Evolutionary conservation across 2,113 vertebrate genomes (phyloP), one percentile per base, ranked within the genome.

Genomic region (Anolis carolinensis): DNA sequence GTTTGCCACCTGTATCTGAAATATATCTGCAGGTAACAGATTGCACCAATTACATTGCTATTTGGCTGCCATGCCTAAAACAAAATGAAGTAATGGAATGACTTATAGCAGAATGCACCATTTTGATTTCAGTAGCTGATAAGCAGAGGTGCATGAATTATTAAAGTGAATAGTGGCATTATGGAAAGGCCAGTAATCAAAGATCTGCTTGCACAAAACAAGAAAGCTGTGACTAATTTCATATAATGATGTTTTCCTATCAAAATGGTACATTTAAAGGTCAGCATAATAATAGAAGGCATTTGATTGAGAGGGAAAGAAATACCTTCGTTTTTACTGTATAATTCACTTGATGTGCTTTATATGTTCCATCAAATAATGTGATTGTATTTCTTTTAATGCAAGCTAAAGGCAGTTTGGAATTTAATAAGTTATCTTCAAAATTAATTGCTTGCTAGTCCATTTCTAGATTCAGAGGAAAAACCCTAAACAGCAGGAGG

Each of bases 11-110:
- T 93, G 55, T 32, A 48, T 93, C 89, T 94, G 77, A 86, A 4
- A 36, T 48, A 9, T 84, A 91, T 93, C 90, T 95, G 90, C 93
- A 93, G 96, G 95, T 93, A 95, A 92, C 89, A 94, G 90, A 95
- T 94, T 93, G 92, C 62, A 92, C 88, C 91, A 95, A 93, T 96
- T 95, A 95, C 39, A 71, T 82, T 92, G 84, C 86, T 87, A 87
- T 90, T 94, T 90, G 85, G 83, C 87, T 90, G 88, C 82, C 73
- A 1, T 87, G 83, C 88, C 94, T 94, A 92, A 94, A 95, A 94
- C 89, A 91, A 93, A 96, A 93, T 89, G 88, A 88, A 94, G 87
- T 81, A 79, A 32, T 79, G 84, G 80, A 48, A 91, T 93, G 93
- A 94, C 94, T 95, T 95, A 94, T 89, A 91, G 86, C 74, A 90